Percentiles rank a stretch among this genome's conserved stretches.
Evolutionary conservation across 1,140 invertebrate genomes (phyloP).

Genomic region (Leptinotarsa lineolata): DNA sequence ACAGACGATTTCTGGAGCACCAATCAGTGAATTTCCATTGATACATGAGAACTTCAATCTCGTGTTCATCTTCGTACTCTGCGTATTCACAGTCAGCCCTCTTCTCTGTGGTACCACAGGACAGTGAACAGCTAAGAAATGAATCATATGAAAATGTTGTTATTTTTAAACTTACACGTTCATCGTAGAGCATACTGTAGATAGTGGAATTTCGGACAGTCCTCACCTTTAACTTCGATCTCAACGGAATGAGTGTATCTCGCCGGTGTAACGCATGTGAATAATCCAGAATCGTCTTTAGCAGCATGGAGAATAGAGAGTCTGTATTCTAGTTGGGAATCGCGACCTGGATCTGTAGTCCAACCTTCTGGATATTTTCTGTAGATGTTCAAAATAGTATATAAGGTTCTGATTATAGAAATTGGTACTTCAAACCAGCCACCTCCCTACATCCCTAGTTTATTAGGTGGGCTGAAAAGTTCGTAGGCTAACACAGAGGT

Average conservation of each 20-base stretch:
- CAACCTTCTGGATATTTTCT: conserved; percentile 78
- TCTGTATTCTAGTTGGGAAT: conserved; percentile 79
- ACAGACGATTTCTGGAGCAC: conserved; percentile 72
- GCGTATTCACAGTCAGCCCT: conserved; percentile 71
- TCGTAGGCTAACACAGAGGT: too few relatives aligned
- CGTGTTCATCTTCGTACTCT: conserved; percentile 74
- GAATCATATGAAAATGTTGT: not conserved
- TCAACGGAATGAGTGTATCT: conserved; percentile 78
- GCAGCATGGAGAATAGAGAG: conserved; percentile 78
- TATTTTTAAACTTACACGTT: too few relatives aligned
- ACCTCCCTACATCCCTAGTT: too few relatives aligned
- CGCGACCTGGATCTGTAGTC: conserved; percentile 77
- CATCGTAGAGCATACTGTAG: too few relatives aligned
- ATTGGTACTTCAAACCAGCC: too few relatives aligned
- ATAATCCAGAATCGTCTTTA: conserved; percentile 78
- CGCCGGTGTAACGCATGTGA: conserved; percentile 80
- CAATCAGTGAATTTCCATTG: conserved; percentile 82
- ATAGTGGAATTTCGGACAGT: not conserved
- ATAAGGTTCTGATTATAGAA: too few relatives aligned
- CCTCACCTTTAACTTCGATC: conserved; percentile 74
- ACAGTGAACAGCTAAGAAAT: conserved; percentile 71
- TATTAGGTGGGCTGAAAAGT: too few relatives aligned
- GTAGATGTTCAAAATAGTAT: not conserved
- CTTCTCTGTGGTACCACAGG: conserved; percentile 68
- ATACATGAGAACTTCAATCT: conserved; percentile 75